Base-by-base conservation (phyloP, 2,797 vertebrate genomes). In the Microctenopoma lineatum region DNA sequence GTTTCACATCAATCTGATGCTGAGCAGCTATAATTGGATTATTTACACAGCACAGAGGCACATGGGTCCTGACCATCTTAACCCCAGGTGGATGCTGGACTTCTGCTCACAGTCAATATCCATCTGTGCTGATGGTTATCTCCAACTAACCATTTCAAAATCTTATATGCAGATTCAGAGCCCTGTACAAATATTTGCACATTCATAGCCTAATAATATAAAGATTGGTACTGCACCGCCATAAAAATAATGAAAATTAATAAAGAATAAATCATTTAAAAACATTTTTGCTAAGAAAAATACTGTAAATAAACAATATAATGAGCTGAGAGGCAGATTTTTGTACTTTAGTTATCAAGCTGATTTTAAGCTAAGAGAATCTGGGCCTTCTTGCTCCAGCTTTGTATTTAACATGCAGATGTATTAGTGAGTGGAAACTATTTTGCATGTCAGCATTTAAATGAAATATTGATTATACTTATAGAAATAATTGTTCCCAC, bases 1-100 rank as follows among this genome's bases (percentile, higher is more conserved):
- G 85, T 84, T 83, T 89, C 86, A 88, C 88, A 92, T 94, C 92
- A 92, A 86, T 91, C 87, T 91, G 90, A 90, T 87, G 83, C 89
- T 83, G 86, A 88, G 76, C 88, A 80, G 84, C 83, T 81, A 83
- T 92, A 93, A 94, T 93, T 90, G 88, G 92, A 93, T 93, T 93
- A 93, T 93, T 92, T 89, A 90, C 90, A 89, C 87, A 83, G 86
- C 79, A 81, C 80, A 88, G 87, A 83, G 77, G 80, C 89, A 84
- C 81, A 90, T 84, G 83, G 73, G 77, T 78, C 82, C 81, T 70
- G 70, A 83, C 75, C 81, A 77, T 87, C 66, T 53, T 83, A 87
- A 87, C 87, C 90, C 84, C 86, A 83, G 77, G 78, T 90, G 86
- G 85, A 72, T 47, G 41, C 58, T 66, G 69, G 84, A 76, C 87